Percentiles rank a stretch among this genome's conserved stretches.
These are phyloP conservation scores for Hiodon tergisus DNA, from an alignment of 2,113 vertebrate species.

Conservation along the genomic window DNA sequence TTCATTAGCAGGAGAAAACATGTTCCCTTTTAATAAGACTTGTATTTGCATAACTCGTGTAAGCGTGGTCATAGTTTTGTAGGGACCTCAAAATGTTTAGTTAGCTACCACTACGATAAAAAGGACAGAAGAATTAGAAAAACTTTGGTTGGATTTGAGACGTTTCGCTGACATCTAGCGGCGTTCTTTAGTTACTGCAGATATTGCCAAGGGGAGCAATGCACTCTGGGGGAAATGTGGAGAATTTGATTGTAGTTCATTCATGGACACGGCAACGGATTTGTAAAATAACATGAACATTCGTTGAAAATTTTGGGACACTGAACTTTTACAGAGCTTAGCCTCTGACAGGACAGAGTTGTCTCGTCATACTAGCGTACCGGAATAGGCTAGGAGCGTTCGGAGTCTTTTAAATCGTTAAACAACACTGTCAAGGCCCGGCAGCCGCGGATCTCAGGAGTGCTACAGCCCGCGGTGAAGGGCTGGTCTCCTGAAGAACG, in stretches of 20 bases:
- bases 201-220: constrained; percentile 25
- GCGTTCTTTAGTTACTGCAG: constrained; percentile 11
- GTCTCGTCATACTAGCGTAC: neutral
- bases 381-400: neutral
- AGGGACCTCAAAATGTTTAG: too few species aligned
- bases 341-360: neutral
- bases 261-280: constrained; percentile 16
- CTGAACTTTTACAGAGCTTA: neutral
- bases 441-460: constrained; percentile 26
- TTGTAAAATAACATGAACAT: neutral
- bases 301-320: constrained; percentile 1
- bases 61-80: too few species aligned
- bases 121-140: too few species aligned
- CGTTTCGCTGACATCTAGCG: constrained; percentile 14
- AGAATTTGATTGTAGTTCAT: constrained; percentile 38
- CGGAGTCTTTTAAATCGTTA: neutral
- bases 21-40: too few species aligned
- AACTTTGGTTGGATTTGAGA: neutral
- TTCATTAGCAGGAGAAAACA: too few species aligned
- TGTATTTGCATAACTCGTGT: too few species aligned
- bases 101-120: too few species aligned
- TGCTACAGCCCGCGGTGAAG: constrained; percentile 24
- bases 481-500: constrained; percentile 16
- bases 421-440: constrained; percentile 27
- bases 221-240: constrained; percentile 50